These are phyloP conservation scores for Apamea monoglypha DNA, from an alignment of 2,888 invertebrate species.

Conservation along the genomic window DNA sequence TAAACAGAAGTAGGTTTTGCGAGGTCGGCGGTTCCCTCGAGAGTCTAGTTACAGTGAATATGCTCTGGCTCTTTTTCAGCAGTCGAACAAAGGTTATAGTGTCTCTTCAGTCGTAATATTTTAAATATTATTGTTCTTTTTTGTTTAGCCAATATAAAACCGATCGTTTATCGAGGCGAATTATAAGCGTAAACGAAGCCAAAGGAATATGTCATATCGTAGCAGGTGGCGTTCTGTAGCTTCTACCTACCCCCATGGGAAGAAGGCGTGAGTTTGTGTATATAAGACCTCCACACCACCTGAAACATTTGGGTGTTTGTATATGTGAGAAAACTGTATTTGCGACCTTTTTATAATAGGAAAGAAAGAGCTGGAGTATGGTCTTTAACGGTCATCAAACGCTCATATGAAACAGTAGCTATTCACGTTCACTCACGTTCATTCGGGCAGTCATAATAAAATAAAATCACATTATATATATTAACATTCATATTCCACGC, in stretches of 20 bases:
- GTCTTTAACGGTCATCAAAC: not conserved
- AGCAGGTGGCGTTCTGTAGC: not conserved
- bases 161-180: not conserved
- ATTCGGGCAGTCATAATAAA: slow-evolving; percentile 23
- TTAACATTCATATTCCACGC: slow-evolving; percentile 58
- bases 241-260: not conserved
- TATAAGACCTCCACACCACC: not conserved
- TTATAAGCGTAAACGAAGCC: not conserved
- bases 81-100: too few species aligned
- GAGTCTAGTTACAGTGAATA: not conserved
- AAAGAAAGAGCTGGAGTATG: not conserved
- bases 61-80: not conserved
- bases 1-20: slow-evolving; percentile 20
- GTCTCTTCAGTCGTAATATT: not conserved
- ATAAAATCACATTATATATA: slow-evolving; percentile 50
- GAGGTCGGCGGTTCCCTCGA: slow-evolving; percentile 1
- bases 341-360: not conserved
- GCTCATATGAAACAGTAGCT: slow-evolving; percentile 38
- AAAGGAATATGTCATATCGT: not conserved
- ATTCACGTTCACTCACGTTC: slow-evolving; percentile 23
- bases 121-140: not conserved
- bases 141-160: not conserved
- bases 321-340: not conserved
- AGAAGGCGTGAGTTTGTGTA: not conserved
- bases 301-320: not conserved